Conservation (phyloP, 2,113 vertebrate genomes). For the Nestor notabilis region DNA sequence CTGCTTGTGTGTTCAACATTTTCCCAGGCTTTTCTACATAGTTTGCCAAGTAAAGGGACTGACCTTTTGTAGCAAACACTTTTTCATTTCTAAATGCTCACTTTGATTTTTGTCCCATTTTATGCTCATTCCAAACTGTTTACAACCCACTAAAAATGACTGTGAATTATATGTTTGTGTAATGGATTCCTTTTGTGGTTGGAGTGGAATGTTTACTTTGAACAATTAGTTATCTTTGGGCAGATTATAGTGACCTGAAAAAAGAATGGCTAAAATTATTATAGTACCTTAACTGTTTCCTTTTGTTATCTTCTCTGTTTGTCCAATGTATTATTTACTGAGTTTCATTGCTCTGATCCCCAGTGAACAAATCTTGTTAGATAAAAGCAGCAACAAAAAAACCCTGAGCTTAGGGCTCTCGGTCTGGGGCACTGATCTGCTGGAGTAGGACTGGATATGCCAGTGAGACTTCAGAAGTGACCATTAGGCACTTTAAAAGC, state of each 20-base stretch:
- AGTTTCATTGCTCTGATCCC: conserved; percentile 6
- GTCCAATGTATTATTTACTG: conserved; percentile 51
- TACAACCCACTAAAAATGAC: conserved; percentile 90
- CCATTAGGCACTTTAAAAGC: not conserved
- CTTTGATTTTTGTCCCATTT: conserved; percentile 93
- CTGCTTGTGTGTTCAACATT: conserved; percentile 88
- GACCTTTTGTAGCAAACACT: conserved; percentile 91
- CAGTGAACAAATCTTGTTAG: conserved; percentile 15
- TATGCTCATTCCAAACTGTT: conserved; percentile 91
- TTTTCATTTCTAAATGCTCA: conserved; percentile 90
- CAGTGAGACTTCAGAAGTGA: not conserved
- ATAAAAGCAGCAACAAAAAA: not conserved
- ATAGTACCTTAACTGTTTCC: conserved; percentile 81
- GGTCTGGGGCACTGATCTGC: not conserved
- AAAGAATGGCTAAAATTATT: conserved; percentile 81
- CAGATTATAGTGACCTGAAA: conserved; percentile 86
- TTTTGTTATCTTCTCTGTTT: conserved; percentile 74
- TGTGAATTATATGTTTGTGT: conserved; percentile 95
- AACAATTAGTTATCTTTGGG: conserved; percentile 89
- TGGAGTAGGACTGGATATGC: not conserved
- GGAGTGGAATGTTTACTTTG: conserved; percentile 87
- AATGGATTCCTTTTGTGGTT: conserved; percentile 89
- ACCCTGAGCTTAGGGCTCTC: not conserved
- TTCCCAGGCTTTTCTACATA: conserved; percentile 91
- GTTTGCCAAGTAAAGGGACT: conserved; percentile 90